Conservation (phyloP, 1,140 invertebrate species). For the Cataglyphis hispanica region DNA sequence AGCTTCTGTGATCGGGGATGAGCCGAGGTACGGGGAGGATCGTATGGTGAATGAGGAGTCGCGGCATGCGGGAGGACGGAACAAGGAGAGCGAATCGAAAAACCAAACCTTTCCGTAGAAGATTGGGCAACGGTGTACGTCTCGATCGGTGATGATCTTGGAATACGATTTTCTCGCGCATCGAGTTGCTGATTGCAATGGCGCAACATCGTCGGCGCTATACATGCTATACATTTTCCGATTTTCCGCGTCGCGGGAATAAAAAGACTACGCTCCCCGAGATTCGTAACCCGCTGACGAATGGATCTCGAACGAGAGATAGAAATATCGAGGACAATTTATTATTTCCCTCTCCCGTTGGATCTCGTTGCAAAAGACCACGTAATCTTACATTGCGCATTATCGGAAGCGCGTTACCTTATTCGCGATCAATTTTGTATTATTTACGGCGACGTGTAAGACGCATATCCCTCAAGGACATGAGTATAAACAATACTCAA, state of each 20-base stretch:
- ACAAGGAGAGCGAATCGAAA: constrained; percentile 64
- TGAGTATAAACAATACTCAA: constrained; percentile 30
- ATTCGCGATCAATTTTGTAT: constrained; percentile 39
- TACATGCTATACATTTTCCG: constrained; percentile 32
- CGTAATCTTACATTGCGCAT: constrained; percentile 45
- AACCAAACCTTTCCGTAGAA: constrained; percentile 63
- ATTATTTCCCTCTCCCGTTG: constrained; percentile 51
- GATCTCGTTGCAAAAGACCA: constrained; percentile 36
- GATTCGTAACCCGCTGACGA: constrained; percentile 47
- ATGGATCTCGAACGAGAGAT: constrained; percentile 36
- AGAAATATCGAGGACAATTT: constrained; percentile 56
- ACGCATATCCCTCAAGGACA: not conserved
- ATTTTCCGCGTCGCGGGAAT: constrained; percentile 28
- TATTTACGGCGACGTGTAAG: constrained; percentile 22
- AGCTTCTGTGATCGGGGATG: constrained; percentile 60
- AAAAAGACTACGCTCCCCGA: constrained; percentile 28
- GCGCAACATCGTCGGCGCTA: constrained; percentile 38
- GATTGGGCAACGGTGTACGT: constrained; percentile 69
- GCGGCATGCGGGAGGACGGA: not conserved
- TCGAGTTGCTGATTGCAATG: constrained; percentile 70
- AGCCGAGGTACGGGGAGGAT: constrained; percentile 34
- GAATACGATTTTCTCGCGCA: constrained; percentile 73
- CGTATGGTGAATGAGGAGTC: constrained; percentile 16
- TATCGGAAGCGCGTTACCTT: constrained; percentile 28
- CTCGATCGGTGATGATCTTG: constrained; percentile 68